Evolutionary conservation across 2,888 invertebrate genomes (phyloP), one percentile per base, ranked within the genome.

Genomic region (Drosophila anomalata): DNA sequence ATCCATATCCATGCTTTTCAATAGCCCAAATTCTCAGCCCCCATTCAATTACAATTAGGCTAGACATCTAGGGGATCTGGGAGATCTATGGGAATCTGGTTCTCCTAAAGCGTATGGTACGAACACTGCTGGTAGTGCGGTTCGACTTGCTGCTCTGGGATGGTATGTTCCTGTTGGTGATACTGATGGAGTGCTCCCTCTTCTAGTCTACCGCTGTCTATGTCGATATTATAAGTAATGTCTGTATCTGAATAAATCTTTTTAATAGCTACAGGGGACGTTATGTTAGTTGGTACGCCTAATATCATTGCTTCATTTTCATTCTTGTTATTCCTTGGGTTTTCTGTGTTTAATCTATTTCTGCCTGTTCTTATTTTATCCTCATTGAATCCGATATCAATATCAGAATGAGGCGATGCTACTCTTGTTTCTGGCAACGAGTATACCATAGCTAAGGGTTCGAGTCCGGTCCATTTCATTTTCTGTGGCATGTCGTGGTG

Each of bases 191-290:
- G 60, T 44, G 52, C n/a, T 31, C 39, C 36, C 20, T 39, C 26
- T 22, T 20, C 44, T 39, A 61, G 26, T 24, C 33, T 44, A 56
- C 17, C 53, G n/a, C 42, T 31, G 12, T 70, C 56, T 48, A 41
- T 17, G 20, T 60, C 51, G 47, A 44, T 26, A 46, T 55, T 72
- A 74, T 88, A 84, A 68, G 82, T 79, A 57, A 89, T 85, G 74
- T 84, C 87, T 61, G 89, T 88, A 87, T 89, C 88, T 63, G 89
- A 89, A 79, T 84, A 88, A 62, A 89, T 82, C 77, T 81, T 88
- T 68, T 83, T 82, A 61, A 83, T 89, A 70, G 79, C 89, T 78
- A 89, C 75, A 65, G 78, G 75, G 73, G 79, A 74, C 72, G 62
- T 59, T 78, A 73, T 73, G 63, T 63, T 70, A 72, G 54, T 74